Conservation (phyloP, 1,140 invertebrate species). For the Globodera rostochiensis region DNA sequence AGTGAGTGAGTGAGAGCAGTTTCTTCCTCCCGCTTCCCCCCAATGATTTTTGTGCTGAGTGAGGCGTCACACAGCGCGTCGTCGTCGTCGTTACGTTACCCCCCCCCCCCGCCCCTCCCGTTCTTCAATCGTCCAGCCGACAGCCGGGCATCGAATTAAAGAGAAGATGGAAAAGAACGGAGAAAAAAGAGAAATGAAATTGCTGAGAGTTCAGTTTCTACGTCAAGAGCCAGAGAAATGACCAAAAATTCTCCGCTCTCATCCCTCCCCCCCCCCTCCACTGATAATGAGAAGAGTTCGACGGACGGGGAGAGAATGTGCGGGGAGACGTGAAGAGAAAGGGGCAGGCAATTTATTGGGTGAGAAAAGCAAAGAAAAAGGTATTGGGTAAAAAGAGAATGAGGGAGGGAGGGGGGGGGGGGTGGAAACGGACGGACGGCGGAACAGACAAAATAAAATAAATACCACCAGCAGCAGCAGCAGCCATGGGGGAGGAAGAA, state of each 20-base stretch:
- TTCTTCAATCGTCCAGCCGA: background rate
- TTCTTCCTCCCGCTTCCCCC: background rate
- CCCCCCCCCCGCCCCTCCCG: background rate
- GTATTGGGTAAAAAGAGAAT: too few relatives aligned
- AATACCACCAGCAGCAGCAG: too few relatives aligned
- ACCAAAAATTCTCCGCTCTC: background rate
- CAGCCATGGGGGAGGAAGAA: too few relatives aligned
- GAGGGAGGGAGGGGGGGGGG: too few relatives aligned
- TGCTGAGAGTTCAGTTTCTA: background rate
- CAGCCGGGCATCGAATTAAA: background rate
- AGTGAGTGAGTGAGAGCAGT: too few relatives aligned
- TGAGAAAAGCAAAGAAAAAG: background rate
- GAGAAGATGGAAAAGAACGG: background rate
- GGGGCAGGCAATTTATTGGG: background rate
- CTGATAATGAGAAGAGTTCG: constrained; percentile 9
- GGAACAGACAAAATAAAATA: too few relatives aligned
- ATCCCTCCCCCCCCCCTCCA: too few relatives aligned
- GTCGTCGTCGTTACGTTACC: constrained; percentile 4
- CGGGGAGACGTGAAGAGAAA: background rate
- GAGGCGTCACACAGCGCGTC: background rate
- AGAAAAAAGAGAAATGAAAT: constrained; percentile 12
- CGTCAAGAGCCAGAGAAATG: background rate
- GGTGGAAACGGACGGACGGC: too few relatives aligned
- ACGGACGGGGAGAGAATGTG: too few relatives aligned
- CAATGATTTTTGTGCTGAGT: constrained; percentile 2